Conservation (phyloP, 2,888 invertebrate genomes). For the Meganola albula region DNA sequence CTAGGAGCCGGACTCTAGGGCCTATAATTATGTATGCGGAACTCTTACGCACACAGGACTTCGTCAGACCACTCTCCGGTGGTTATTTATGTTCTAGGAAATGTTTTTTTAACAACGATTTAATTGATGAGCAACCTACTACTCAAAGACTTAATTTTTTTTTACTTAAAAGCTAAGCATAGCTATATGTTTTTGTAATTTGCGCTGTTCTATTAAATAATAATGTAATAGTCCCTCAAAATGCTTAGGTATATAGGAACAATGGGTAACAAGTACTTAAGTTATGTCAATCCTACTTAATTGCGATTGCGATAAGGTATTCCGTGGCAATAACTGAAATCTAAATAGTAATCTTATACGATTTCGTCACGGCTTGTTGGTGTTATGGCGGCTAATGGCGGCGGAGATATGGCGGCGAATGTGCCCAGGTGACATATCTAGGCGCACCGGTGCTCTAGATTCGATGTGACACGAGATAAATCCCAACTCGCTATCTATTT, state of each 20-base stretch:
- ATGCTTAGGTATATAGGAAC: no score
- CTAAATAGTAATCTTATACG: conserved; percentile 33
- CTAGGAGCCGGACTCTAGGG: conserved; percentile 41
- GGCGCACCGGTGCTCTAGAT: conserved; percentile 66
- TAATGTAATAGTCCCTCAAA: no score
- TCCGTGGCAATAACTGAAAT: conserved; percentile 27
- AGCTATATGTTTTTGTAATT: no score
- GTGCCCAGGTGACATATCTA: conserved; percentile 55
- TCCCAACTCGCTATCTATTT: conserved; percentile 63
- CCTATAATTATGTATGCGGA: conserved; percentile 26
- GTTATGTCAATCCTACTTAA: conserved; percentile 25
- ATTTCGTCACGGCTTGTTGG: conserved; percentile 32
- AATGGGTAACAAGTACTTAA: no score
- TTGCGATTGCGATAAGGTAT: conserved; percentile 23
- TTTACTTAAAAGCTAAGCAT: no score
- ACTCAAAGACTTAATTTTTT: no score
- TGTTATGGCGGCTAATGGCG: conserved; percentile 32
- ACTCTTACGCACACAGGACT: conserved; percentile 16
- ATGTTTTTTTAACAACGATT: no score
- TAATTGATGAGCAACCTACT: no score
- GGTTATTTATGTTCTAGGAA: conserved; percentile 14
- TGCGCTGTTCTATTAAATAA: no score
- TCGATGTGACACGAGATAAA: conserved; percentile 65
- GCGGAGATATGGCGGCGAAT: conserved; percentile 40
- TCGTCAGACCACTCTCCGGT: no score